Percentiles rank a stretch among this genome's conserved stretches.
phyloP scores from a whole-genome alignment of 2,888 invertebrate genomes.

The Amphipyra berbera region DNA sequence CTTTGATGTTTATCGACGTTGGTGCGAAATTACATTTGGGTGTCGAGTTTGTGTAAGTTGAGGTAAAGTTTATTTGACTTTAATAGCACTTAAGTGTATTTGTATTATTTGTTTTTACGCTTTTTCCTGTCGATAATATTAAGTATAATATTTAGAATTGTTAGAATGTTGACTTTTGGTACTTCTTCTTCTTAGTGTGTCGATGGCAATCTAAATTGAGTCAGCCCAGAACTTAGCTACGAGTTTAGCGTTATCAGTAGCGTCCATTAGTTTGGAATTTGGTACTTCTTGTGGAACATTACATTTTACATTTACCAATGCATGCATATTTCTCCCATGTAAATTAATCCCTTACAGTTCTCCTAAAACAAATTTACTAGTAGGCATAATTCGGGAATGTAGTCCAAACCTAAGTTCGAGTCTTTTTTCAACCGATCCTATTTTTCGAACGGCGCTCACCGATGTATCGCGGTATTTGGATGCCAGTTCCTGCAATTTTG shows the following conservation, averaged over 20 bases:
- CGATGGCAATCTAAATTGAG: too few species aligned
- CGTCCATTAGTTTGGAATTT: too few species aligned
- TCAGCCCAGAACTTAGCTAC: too few species aligned
- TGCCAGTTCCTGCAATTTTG: constrained; percentile 55
- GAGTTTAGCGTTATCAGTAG: too few species aligned
- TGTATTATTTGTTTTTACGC: background rate
- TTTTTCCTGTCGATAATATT: background rate
- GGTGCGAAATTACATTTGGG: constrained; percentile 4
- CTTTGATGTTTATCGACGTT: constrained; percentile 24
- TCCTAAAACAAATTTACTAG: background rate
- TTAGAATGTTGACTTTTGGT: too few species aligned
- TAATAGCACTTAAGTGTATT: background rate
- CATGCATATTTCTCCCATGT: too few species aligned
- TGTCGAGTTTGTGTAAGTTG: background rate
- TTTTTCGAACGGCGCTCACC: constrained; percentile 49
- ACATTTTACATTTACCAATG: background rate
- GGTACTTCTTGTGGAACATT: too few species aligned
- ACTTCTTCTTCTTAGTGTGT: too few species aligned
- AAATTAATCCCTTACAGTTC: background rate
- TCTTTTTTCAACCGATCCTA: constrained; percentile 53
- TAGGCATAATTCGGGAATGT: constrained; percentile 13
- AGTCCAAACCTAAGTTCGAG: constrained; percentile 11
- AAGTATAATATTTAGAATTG: background rate
- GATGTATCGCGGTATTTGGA: constrained; percentile 58
- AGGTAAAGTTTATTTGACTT: background rate